Conservation (phyloP, 1,140 invertebrate species). For the Drosophila orena region DNA sequence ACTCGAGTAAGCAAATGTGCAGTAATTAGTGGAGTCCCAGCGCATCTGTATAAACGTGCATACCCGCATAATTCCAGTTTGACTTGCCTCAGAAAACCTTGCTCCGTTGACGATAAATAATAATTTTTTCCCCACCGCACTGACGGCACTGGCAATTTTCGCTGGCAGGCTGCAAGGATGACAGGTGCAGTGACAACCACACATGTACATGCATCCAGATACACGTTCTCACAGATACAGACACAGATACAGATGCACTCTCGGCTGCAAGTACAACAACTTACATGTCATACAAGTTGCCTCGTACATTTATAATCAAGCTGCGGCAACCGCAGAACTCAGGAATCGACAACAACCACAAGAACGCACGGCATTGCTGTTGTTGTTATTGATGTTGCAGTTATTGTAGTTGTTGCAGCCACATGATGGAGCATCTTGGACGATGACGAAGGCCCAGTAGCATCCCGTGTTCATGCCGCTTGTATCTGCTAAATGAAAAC, state of each 20-base stretch:
- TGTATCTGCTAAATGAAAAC: conserved; percentile 80
- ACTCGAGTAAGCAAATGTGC: conserved; percentile 81
- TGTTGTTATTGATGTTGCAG: conserved; percentile 6
- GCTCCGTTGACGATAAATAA: conserved; percentile 69
- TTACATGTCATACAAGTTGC: conserved; percentile 76
- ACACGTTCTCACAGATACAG: conserved; percentile 37
- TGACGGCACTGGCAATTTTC: conserved; percentile 22
- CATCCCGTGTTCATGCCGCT: conserved; percentile 53
- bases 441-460: conserved; percentile 54
- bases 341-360: conserved; percentile 18
- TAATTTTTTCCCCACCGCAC: conserved; percentile 58
- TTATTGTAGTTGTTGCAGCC: conserved; percentile 16
- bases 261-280: conserved; percentile 46
- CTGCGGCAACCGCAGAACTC: conserved; percentile 60
- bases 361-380: conserved; percentile 21
- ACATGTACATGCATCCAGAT: conserved; percentile 45
- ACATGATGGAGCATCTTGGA: conserved; percentile 79
- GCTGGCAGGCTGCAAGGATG: conserved; percentile 64
- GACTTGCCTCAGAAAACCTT: conserved; percentile 47
- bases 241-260: background rate
- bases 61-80: conserved; percentile 40
- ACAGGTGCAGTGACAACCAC: conserved; percentile 79
- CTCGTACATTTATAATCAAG: conserved; percentile 78
- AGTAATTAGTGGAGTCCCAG: conserved; percentile 71
- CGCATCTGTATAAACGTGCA: conserved; percentile 20